A percentile compares a stretch with the other conserved stretches of the same genome.
Evolutionary conservation across 2,888 invertebrate species (phyloP).

Genomic region (Acholoe squamosa): DNA sequence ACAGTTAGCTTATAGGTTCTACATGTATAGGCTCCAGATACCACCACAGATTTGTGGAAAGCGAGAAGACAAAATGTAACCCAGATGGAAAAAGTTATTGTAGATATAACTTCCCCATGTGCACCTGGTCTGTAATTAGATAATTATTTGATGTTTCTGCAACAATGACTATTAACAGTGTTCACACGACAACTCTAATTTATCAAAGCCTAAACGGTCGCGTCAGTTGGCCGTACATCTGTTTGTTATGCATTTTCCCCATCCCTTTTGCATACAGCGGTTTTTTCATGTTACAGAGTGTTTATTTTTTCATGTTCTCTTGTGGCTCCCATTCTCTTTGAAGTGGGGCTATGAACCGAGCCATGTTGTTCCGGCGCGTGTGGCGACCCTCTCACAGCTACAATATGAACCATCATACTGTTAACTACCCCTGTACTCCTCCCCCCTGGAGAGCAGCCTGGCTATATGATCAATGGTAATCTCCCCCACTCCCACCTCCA

Average conservation of each 20-base stretch:
- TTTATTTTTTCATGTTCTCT: slow-evolving; percentile 9
- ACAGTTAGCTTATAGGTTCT: too few relatives aligned
- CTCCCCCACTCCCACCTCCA: background rate
- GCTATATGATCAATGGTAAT: slow-evolving; percentile 27
- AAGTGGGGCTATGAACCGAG: background rate
- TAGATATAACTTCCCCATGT: too few relatives aligned
- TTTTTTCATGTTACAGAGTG: background rate
- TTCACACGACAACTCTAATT: background rate
- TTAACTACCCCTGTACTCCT: slow-evolving; percentile 20
- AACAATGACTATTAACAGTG: too few relatives aligned
- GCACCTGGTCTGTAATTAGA: too few relatives aligned
- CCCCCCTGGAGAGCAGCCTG: background rate
- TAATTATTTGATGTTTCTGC: too few relatives aligned
- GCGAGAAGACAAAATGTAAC: too few relatives aligned
- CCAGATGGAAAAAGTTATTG: too few relatives aligned
- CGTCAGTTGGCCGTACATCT: background rate
- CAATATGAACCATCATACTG: slow-evolving; percentile 3
- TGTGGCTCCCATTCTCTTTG: background rate
- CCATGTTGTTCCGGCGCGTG: slow-evolving; percentile 2
- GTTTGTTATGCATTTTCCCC: background rate
- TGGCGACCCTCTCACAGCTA: background rate
- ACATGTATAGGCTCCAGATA: too few relatives aligned
- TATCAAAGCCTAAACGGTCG: background rate
- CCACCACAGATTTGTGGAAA: too few relatives aligned
- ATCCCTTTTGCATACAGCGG: background rate